A percentile compares a stretch with the other conserved stretches of the same genome.
These are phyloP conservation scores for Trissolcus japonicus DNA, from an alignment of 2,888 invertebrate species.

Conservation along the genomic window DNA sequence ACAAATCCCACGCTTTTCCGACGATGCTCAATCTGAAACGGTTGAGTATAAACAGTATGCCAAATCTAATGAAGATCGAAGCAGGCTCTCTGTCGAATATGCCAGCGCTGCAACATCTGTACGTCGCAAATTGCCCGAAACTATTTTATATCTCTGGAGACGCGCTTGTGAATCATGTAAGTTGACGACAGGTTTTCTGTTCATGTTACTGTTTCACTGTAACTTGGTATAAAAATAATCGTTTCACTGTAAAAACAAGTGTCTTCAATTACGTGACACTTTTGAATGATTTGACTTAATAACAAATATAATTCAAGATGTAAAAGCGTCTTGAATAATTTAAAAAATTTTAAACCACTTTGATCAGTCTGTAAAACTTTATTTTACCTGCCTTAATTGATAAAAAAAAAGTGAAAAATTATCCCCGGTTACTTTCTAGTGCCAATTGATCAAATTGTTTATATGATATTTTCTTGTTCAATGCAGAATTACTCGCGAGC, in stretches of 20 bases:
- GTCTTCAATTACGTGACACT: too few relatives aligned
- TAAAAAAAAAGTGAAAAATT: too few relatives aligned
- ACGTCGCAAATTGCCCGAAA: constrained; percentile 81
- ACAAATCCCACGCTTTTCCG: constrained; percentile 78
- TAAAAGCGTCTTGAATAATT: too few relatives aligned
- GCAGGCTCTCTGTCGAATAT: constrained; percentile 79
- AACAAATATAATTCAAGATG: too few relatives aligned
- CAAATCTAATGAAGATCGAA: constrained; percentile 79
- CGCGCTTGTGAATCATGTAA: constrained; percentile 78
- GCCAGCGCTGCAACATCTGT: constrained; percentile 78
- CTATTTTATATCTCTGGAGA: constrained; percentile 80
- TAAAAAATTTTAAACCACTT: too few relatives aligned
- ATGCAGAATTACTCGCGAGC: constrained; percentile 75
- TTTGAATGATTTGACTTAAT: too few relatives aligned
- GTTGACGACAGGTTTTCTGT: constrained; percentile 9
- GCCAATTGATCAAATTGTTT: not conserved
- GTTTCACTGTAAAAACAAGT: too few relatives aligned
- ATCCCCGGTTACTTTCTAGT: too few relatives aligned
- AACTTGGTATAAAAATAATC: not conserved
- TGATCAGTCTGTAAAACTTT: too few relatives aligned
- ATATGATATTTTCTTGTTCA: not conserved
- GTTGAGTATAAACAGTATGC: constrained; percentile 84
- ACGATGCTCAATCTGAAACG: constrained; percentile 79
- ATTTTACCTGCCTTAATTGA: too few relatives aligned
- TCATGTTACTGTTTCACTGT: too few relatives aligned